These are phyloP conservation scores for Tipula lateralis DNA, from an alignment of 2,888 invertebrate genomes.

Conservation along the genomic window DNA sequence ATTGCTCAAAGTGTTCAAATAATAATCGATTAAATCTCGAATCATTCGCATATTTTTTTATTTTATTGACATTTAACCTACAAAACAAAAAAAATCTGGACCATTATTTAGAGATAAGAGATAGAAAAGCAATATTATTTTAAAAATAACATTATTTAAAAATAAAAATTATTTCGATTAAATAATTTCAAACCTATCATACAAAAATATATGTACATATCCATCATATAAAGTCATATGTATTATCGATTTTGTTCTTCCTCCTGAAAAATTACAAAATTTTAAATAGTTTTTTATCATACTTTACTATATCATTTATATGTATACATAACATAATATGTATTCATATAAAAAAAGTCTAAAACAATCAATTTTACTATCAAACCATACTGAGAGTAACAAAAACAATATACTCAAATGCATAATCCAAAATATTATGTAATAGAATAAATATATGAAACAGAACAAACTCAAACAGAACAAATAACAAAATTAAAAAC, in stretches of 20 bases:
- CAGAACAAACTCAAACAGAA: not conserved
- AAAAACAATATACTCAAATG: not conserved
- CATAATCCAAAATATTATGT: not conserved
- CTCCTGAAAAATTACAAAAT: not conserved
- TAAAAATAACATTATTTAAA: not conserved
- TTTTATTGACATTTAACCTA: not conserved
- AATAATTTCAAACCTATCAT: too few species aligned
- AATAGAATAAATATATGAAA: not conserved
- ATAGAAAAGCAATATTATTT: constrained; percentile 13
- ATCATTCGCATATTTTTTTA: not conserved
- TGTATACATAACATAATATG: not conserved
- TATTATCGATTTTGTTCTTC: not conserved
- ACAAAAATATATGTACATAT: too few species aligned
- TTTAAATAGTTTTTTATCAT: not conserved
- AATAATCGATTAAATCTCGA: not conserved
- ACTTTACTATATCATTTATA: not conserved
- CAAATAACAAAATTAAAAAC: not conserved
- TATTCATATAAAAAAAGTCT: not conserved
- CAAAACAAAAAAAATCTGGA: not conserved
- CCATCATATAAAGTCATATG: not conserved
- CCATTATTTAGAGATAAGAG: not conserved
- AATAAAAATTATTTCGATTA: not conserved
- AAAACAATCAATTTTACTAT: not conserved
- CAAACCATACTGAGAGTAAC: not conserved
- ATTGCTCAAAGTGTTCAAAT: not conserved